Evolutionary conservation across 2,797 vertebrate genomes (phyloP), one percentile per base, ranked within the genome.

Genomic region (Eulemur rubriventer): DNA sequence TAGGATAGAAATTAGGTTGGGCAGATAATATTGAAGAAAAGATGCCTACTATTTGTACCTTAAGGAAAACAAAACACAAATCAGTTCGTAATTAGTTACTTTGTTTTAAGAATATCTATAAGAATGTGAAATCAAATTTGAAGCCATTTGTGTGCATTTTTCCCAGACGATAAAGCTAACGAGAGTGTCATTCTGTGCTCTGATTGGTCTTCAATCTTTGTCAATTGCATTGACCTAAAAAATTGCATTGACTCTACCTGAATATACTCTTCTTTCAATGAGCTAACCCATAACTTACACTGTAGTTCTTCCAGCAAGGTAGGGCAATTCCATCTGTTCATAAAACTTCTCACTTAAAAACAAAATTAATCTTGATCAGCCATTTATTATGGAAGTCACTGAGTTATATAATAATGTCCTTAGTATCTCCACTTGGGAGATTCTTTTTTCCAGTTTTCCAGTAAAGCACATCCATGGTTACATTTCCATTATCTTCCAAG

Each of bases 401-500:
- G 22, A 90, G 43, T 94, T 96, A 28, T 28, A 91, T 12, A 80
- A 38, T 85, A 91, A 97, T 97, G 91, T 96, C 70, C 41, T 50
- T 57, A 55, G 59, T 83, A 70, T 82, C 61, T 95, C 86, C n/a
- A 50, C 33, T 75, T 95, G 93, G 88, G 63, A 97, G 92, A 78
- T 81, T 82, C 46, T 97, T 85, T 83, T 59, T 83, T 73, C 59
- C 10, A 11, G 2, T 86, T 97, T 96, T 84, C 55, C 12, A 30
- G 3, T 78, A 69, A 97, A 88, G 96, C 86, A 87, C 59, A 46
- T 70, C 38, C 92, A 38, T 10, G 87, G 33, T 95, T 97, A n/a
- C 89, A 48, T 89, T 97, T 96, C 90, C n/a, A 81, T 98, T n/a
- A 8, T 85, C 50, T 85, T 97, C 52, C 59, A 94, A 96, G 80